Base-by-base conservation (phyloP, 2,797 vertebrate species). In the Catostomus latipinnis region DNA sequence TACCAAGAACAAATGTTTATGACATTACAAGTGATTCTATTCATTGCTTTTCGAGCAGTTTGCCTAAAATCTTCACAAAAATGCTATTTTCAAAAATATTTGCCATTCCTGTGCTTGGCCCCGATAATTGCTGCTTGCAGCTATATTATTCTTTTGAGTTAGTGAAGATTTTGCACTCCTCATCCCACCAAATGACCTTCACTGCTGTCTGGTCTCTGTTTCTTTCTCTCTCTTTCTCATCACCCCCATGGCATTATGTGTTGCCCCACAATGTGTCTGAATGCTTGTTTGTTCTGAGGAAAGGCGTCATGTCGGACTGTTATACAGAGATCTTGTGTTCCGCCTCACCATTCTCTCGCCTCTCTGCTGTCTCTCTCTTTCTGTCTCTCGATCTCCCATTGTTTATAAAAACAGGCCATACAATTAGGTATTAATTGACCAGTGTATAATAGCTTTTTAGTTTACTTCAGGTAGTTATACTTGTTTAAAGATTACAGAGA, bases 181-280 rank as follows among this genome's bases (percentile, higher is more conserved):
- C 88, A 85, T 91, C 88, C 88, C 88, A 88, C 87, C 83, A 86
- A 86, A 84, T 92, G 91, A 91, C 90, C 89, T 88, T 85, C 86
- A 83, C 81, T 76, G 84, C 83, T 82, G 58, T 74, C 52, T 48
- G 57, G 48, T 71, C 48, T 43, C 68, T 78, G 43, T n/a, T 56
- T 69, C 76, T 86, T 81, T 83, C 73, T 71, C 76, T 78, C 76
- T 54, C 82, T 87, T 84, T 77, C 86, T 74, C 71, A 58, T 50
- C 60, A 81, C 82, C 83, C 87, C 83, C 85, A 76, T 71, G 58
- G 43, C 12, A 63, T 82, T 81, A 13, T 85, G 65, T 85, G 43
- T 83, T 78, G 71, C 57, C 74, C 70, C 66, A 85, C 50, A 86
- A 75, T 72, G 66, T 62, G 54, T 69, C 82, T 87, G 81, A 87